Evolutionary conservation across 2,797 vertebrate genomes (phyloP).

Genomic region (Parotocinclus haroldoi): DNA sequence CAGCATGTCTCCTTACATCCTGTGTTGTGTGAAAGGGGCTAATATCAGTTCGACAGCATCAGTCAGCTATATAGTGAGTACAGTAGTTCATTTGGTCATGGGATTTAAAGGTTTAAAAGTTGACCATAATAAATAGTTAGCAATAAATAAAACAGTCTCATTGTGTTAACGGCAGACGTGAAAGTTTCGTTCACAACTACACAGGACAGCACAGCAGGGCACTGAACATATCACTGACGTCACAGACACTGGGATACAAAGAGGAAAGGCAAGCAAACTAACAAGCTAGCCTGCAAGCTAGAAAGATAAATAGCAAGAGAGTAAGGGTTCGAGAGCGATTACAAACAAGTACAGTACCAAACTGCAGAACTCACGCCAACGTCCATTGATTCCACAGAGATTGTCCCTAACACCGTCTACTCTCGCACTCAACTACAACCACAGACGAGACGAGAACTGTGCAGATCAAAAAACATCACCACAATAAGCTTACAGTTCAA

Average conservation of each 20-base stretch:
- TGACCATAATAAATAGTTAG: constrained; percentile 72
- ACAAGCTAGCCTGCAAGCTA: background rate
- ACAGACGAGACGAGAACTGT: background rate
- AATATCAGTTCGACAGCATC: constrained; percentile 7
- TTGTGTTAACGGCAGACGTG: constrained; percentile 76
- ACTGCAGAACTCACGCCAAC: constrained; percentile 74
- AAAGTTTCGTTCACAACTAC: constrained; percentile 85
- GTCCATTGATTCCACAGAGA: constrained; percentile 80
- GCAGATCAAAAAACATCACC: background rate
- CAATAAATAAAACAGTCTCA: constrained; percentile 44
- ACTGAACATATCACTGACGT: constrained; percentile 70
- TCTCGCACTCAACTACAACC: constrained; percentile 68
- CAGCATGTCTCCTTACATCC: too few species aligned
- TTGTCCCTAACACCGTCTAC: constrained; percentile 83
- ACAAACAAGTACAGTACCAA: constrained; percentile 79
- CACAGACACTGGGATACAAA: constrained; percentile 53
- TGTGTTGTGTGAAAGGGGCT: background rate
- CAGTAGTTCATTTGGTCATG: constrained; percentile 95
- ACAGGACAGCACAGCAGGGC: constrained; percentile 81
- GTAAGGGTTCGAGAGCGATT: background rate
- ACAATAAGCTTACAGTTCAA: constrained; percentile 5
- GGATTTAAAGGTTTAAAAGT: constrained; percentile 69
- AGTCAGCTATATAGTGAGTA: constrained; percentile 60
- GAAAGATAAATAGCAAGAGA: background rate
- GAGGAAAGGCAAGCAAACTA: constrained; percentile 3